Evolutionary conservation across 1,140 invertebrate species (phyloP), one percentile per base, ranked within the genome.

Genomic region (Psix sp.): DNA sequence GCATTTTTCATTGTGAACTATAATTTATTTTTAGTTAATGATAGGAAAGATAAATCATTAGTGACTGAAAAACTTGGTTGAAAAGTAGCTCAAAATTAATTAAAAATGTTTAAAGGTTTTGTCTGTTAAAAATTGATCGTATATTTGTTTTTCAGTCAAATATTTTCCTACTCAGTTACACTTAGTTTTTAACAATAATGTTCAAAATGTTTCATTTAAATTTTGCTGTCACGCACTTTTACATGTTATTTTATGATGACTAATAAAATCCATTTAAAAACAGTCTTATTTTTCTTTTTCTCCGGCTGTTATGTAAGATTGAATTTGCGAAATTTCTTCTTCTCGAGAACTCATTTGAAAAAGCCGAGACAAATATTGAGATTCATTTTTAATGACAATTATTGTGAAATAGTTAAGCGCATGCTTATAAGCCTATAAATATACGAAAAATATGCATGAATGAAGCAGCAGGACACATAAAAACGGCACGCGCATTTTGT

Each of bases 401-500:
- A 52, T 52, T 48, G 33, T 11, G 56, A 56, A 71, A 71, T 57
- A 56, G 57, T 56, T 38, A 33, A 63, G 17, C 49, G 57, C 49
- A 63, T 57, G 31, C 35, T 60, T 24, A n/a, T 2, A 14, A 13
- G 36, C 2, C 10, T 62, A 45, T 73, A 66, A 73, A 73, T 66
- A 62, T 31, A 48, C 36, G 39, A 66, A 33, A 57, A 38, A 74
- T 74, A 74, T 74, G 68, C 60, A 66, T 66, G 60, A 73, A 40
- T 65, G 52, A 73, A 65, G 49, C 33, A 67, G 56, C 56, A 38
- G 48, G 45, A 76, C 31, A 65, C 57, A 46, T 63, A 72, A 63
- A 56, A 60, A 45, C 46, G 60, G 77, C 81, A 82, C 82, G 77
- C 84, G 82, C 81, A 76, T 87, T 83, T 77, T 77, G 74, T 87